These are phyloP conservation scores for Gymnogyps californianus DNA, from an alignment of 2,113 vertebrate species.

Conservation along the genomic window DNA sequence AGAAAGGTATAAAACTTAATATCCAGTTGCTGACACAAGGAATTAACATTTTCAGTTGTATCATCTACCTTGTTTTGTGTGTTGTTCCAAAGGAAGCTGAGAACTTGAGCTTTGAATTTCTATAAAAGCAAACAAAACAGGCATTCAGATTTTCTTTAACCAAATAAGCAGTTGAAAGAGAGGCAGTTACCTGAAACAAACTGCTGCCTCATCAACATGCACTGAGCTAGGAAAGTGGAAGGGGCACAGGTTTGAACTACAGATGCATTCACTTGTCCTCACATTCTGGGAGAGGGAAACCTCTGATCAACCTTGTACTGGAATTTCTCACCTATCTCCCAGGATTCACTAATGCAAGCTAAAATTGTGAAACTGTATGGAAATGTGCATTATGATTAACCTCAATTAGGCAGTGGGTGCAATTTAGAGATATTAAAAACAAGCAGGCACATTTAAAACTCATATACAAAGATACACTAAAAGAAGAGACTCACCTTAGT, in stretches of 20 bases:
- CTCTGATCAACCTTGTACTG: not conserved
- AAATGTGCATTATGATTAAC: not conserved
- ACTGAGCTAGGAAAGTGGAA: not conserved
- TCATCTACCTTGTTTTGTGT: slow-evolving; percentile 79
- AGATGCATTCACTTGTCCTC: not conserved
- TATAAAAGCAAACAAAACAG: slow-evolving; percentile 31
- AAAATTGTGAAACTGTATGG: not conserved
- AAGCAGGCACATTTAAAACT: not conserved
- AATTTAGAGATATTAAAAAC: not conserved
- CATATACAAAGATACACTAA: not conserved
- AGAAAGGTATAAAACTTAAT: not conserved
- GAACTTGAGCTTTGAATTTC: slow-evolving; percentile 87
- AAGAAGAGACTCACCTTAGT: not conserved
- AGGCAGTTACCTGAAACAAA: not conserved
- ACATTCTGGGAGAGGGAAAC: not conserved
- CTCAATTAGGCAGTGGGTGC: not conserved
- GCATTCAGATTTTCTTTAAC: not conserved
- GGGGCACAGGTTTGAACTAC: not conserved
- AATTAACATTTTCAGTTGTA: not conserved
- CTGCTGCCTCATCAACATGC: not conserved
- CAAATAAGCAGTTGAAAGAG: not conserved
- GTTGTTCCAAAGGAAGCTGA: slow-evolving; percentile 89
- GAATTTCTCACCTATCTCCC: not conserved
- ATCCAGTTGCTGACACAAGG: not conserved
- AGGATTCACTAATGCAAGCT: not conserved